phyloP scores from a whole-genome alignment of 2,888 invertebrate species.

The Epiperipatus broadwayi region DNA sequence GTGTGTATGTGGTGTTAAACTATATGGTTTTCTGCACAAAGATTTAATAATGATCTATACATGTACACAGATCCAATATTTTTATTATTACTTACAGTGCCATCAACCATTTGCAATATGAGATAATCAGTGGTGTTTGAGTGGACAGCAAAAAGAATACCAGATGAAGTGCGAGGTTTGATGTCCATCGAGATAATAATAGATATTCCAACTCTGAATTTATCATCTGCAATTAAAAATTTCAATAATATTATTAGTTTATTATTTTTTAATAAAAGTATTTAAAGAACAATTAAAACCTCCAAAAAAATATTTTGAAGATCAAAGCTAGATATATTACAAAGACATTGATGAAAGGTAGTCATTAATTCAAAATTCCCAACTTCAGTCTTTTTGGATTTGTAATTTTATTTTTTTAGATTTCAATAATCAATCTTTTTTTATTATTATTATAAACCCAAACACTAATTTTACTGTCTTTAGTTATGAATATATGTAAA shows the following conservation, averaged over 20 bases:
- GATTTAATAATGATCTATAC: too few relatives aligned
- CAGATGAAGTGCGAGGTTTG: slow-evolving; percentile 60
- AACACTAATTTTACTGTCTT: too few relatives aligned
- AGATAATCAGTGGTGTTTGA: slow-evolving; percentile 55
- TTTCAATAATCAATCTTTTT: too few relatives aligned
- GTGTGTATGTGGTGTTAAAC: too few relatives aligned
- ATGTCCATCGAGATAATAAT: slow-evolving; percentile 65
- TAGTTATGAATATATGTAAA: too few relatives aligned
- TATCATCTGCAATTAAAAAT: slow-evolving; percentile 38
- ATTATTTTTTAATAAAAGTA: neutral
- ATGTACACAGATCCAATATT: too few relatives aligned
- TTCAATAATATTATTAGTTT: slow-evolving; percentile 1
- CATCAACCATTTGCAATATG: slow-evolving; percentile 66
- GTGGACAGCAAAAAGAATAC: slow-evolving; percentile 66
- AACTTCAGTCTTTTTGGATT: too few relatives aligned
- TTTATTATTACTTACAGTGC: slow-evolving; percentile 38
- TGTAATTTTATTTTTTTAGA: too few relatives aligned
- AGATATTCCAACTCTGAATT: slow-evolving; percentile 55
- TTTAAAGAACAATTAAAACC: neutral
- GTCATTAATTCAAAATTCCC: too few relatives aligned
- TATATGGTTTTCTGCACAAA: too few relatives aligned
- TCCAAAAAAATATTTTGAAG: neutral
- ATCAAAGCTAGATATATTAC: neutral
- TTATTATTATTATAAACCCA: too few relatives aligned
- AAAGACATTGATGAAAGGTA: slow-evolving; percentile 1